A percentile compares a stretch with the other conserved stretches of the same genome.
Evolutionary conservation across 2,797 vertebrate species (phyloP).

Genomic region (Euphonia xanthogaster): DNA sequence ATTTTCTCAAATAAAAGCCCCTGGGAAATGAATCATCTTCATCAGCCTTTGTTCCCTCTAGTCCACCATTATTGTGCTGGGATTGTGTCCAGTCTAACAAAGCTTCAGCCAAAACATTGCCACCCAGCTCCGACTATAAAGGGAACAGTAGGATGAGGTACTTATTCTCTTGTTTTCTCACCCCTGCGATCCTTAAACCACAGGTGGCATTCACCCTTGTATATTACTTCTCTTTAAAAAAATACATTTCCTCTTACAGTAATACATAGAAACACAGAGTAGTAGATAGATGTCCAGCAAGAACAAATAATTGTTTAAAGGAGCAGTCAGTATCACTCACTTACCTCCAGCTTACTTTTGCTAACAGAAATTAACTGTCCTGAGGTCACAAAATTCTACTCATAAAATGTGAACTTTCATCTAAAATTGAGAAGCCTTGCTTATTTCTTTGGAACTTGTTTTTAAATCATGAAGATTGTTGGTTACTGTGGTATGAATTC

Average conservation of each 20-base stretch:
- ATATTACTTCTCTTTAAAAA: background rate
- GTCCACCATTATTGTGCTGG: background rate
- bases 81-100: background rate
- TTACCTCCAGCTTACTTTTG: background rate
- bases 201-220: background rate
- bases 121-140: background rate
- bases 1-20: background rate
- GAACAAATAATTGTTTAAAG: background rate
- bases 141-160: background rate
- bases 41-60: background rate
- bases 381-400: background rate
- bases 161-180: background rate
- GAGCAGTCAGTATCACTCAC: background rate
- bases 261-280: background rate
- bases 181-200: background rate
- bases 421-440: background rate
- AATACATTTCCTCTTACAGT: background rate
- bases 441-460: background rate
- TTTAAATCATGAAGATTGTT: background rate
- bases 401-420: background rate
- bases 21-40: background rate
- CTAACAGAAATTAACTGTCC: background rate
- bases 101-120: background rate
- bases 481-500: background rate
- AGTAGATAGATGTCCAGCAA: background rate